Conservation (phyloP, 1,140 invertebrate genomes). For the Steinernema khuongi region DNA sequence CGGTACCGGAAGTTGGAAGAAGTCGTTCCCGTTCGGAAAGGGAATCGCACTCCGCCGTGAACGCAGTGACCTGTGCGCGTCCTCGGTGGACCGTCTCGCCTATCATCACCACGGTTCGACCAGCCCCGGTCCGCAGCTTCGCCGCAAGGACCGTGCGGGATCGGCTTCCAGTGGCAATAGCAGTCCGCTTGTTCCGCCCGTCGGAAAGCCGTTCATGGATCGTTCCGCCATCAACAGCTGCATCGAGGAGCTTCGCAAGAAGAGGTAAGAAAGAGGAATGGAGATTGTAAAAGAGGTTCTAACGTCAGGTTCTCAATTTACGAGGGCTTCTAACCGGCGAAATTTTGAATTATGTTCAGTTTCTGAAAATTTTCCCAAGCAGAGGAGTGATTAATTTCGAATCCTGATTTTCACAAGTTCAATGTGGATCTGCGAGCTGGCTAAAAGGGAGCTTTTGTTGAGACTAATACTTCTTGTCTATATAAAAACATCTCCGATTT, state of each 20-base stretch:
- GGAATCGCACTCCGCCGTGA: not conserved
- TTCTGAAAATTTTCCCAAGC: too few relatives aligned
- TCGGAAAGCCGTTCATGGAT: not conserved
- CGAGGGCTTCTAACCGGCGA: too few relatives aligned
- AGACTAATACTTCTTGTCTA: too few relatives aligned
- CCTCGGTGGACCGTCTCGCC: not conserved
- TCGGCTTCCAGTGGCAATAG: not conserved
- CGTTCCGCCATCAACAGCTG: not conserved
- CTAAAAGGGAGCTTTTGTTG: too few relatives aligned
- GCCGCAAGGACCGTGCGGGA: not conserved
- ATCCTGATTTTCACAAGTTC: too few relatives aligned
- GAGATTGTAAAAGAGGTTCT: too few relatives aligned
- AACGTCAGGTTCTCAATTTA: too few relatives aligned
- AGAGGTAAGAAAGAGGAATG: not conserved
- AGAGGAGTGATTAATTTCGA: too few relatives aligned
- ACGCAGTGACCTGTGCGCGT: not conserved
- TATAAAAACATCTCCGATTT: not conserved
- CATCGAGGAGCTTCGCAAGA: slow-evolving; percentile 1
- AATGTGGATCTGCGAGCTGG: too few relatives aligned
- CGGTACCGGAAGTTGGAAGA: not conserved
- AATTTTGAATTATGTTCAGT: too few relatives aligned
- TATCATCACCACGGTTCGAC: not conserved
- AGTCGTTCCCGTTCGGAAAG: not conserved
- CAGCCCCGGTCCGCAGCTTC: not conserved
- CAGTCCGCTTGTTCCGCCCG: not conserved